A percentile compares a stretch with the other conserved stretches of the same genome.
These are phyloP conservation scores for Halichondria panicea DNA, from an alignment of 37 sponge, comb jelly and placozoan species.

Conservation along the genomic window DNA sequence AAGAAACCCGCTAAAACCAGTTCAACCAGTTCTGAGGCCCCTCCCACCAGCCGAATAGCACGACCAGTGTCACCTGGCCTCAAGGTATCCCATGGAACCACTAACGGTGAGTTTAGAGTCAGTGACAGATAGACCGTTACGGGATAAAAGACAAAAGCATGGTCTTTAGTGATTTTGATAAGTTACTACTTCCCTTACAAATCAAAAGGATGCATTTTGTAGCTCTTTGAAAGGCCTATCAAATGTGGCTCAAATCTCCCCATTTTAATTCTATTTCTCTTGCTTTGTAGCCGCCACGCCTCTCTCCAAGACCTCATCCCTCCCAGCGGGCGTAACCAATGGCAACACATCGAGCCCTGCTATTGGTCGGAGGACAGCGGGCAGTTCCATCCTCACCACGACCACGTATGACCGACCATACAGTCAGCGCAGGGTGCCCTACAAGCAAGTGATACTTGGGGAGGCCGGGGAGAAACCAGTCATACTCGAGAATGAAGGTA, in stretches of 20 bases:
- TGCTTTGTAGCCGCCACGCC: not conserved
- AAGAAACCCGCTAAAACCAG: conserved; percentile 11
- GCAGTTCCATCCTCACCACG: conserved; percentile 44
- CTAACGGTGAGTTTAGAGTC: too few relatives aligned
- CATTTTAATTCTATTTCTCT: not conserved
- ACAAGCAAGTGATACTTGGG: not conserved
- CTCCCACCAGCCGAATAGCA: conserved; percentile 21
- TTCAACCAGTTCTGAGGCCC: not conserved
- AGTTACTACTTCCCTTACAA: too few relatives aligned
- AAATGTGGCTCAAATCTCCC: not conserved
- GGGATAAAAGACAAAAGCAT: too few relatives aligned
- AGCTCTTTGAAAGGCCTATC: too few relatives aligned
- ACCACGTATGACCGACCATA: conserved; percentile 18
- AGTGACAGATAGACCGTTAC: too few relatives aligned
- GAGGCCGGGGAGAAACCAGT: too few relatives aligned
- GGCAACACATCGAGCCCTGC: conserved; percentile 2
- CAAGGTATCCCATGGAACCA: not conserved
- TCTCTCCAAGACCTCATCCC: conserved; percentile 5
- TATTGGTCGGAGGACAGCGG: conserved; percentile 23
- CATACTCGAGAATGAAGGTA: too few relatives aligned
- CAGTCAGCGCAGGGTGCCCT: conserved; percentile 9
- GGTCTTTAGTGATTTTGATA: too few relatives aligned
- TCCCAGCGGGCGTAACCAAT: not conserved
- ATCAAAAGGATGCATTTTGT: too few relatives aligned
- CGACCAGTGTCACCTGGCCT: conserved; percentile 51